A percentile compares a stretch with the other conserved stretches of the same genome.
Evolutionary conservation across 1,140 invertebrate species (phyloP).

Genomic region (Mylabris phalerata): DNA sequence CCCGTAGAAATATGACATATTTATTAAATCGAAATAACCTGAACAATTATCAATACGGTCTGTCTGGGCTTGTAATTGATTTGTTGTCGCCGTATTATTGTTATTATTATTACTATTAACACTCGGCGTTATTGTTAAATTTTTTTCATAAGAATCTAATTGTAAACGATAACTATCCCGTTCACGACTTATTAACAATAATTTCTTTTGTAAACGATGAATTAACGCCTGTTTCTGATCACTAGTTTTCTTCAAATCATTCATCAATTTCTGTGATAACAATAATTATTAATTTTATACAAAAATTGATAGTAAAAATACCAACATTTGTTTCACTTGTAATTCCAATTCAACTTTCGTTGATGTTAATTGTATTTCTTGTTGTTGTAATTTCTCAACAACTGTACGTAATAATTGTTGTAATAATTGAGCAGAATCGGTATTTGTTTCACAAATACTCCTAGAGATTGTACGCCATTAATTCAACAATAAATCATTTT

Average conservation of each 20-base stretch:
- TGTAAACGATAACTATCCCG: conserved; percentile 61
- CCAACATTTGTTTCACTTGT: conserved; percentile 42
- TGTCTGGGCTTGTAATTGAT: conserved; percentile 40
- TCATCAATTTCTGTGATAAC: conserved; percentile 44
- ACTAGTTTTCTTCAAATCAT: conserved; percentile 46
- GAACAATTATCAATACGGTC: conserved; percentile 50
- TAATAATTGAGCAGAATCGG: conserved; percentile 40
- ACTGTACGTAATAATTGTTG: conserved; percentile 45
- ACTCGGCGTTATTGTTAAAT: conserved; percentile 53
- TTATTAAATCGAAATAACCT: no score
- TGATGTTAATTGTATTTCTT: conserved; percentile 49
- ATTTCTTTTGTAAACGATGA: conserved; percentile 54
- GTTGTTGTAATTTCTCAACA: conserved; percentile 51
- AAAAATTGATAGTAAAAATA: background rate
- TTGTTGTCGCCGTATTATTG: conserved; percentile 17
- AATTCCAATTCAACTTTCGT: conserved; percentile 46
- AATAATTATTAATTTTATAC: background rate
- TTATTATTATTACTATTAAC: conserved; percentile 19
- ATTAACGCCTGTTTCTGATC: conserved; percentile 56
- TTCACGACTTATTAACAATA: conserved; percentile 63
- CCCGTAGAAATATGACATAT: no score
- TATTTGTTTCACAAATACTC: conserved; percentile 32
- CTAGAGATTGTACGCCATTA: conserved; percentile 51
- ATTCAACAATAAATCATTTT: conserved; percentile 48
- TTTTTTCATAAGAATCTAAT: conserved; percentile 75